Conservation (phyloP, 2,113 vertebrate genomes). For the Arizona elegans region DNA sequence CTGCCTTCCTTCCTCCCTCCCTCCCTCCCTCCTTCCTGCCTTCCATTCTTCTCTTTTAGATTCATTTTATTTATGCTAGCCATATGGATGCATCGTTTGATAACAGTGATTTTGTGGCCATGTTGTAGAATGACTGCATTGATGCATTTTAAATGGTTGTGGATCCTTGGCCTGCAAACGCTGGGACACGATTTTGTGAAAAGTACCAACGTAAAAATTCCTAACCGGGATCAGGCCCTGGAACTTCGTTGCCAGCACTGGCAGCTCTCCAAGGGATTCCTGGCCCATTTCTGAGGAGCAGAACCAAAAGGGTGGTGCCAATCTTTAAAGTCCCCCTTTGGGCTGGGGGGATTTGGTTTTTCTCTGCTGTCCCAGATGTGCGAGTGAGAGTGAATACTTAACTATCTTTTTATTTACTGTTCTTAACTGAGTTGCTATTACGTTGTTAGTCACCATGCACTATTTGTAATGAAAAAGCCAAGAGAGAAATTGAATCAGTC, state of each 20-base stretch:
- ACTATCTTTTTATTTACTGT: background rate
- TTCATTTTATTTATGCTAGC: background rate
- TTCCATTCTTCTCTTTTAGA: background rate
- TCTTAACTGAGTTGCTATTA: background rate
- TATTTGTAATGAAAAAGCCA: background rate
- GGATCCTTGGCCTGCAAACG: background rate
- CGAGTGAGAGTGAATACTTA: background rate
- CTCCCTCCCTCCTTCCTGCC: too few relatives aligned
- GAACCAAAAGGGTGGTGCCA: background rate
- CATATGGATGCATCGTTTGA: background rate
- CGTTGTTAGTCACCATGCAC: background rate
- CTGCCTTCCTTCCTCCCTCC: too few relatives aligned
- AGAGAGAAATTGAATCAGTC: background rate
- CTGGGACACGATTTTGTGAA: background rate
- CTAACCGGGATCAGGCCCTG: background rate
- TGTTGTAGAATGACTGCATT: background rate
- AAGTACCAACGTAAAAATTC: background rate
- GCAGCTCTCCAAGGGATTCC: background rate
- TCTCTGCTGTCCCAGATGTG: background rate
- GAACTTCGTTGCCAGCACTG: background rate
- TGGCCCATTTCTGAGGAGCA: background rate
- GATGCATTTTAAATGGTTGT: background rate
- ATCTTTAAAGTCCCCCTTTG: background rate
- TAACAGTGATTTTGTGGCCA: background rate
- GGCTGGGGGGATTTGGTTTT: background rate